Base-by-base conservation (phyloP, 2,113 vertebrate species). In the Spizaetus ornatus region DNA sequence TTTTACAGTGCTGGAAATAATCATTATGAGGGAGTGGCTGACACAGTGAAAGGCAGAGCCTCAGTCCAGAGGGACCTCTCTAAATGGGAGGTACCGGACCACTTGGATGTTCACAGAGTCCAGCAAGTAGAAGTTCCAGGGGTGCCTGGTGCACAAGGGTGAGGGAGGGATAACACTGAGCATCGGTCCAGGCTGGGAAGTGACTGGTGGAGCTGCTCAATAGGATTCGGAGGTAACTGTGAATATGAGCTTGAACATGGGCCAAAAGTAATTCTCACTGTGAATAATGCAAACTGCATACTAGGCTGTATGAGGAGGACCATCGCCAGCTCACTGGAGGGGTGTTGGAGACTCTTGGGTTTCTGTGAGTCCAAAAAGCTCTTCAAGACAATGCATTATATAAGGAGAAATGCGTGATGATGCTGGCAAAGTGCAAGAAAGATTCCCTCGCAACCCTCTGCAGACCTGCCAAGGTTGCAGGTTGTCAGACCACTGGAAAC, bases 371-470 rank as follows among this genome's bases (percentile, higher is more conserved):
- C 65, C 40, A 58, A 36, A 65, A 74, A n/a, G 10, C 59, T 56
- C 63, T 92, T 82, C 59, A 66, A 29, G 43, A 55, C 1, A 1
- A 12, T 82, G 10, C 19, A 13, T 66, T 78, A 22, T 11, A 45
- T 63, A 56, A 72, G 12, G n/a, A 90, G 19, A 74, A 87, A 82
- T 36, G 27, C 6, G 6, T 56, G 38, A 36, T 19, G 36, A 47
- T 78, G 45, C 31, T 36, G 31, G 17, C 16, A 11, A 82, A 66
- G 50, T 56, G 34, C 55, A 66, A 25, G 70, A 42, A 52, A 59
- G 31, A 43, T 58, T 84, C 36, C 16, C 73, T 81, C 0, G 0
- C 23, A 81, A 18, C 20, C 26, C 8, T 81, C 45, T 5, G 3
- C 4, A 10, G 18, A 87, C 36, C 26, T 84, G 50, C 40, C 5